Percentiles rank a stretch among this genome's conserved stretches.
Conservation (phyloP, 2,888 invertebrate genomes). For the Oeneis ivallda region DNA sequence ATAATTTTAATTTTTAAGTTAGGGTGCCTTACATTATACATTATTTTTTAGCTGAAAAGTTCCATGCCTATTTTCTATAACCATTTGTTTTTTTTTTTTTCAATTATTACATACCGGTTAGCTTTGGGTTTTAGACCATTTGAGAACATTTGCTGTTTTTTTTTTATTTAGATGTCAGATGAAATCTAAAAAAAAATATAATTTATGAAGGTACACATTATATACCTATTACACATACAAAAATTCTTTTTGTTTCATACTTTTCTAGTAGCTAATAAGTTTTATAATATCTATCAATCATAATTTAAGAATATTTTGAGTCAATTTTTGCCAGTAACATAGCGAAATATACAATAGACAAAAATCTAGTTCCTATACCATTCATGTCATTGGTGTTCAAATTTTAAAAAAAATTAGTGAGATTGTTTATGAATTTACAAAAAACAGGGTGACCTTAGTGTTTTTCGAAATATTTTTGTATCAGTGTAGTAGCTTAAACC, state of each 20-base stretch:
- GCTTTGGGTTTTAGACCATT: not conserved
- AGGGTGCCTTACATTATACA: constrained; percentile 27
- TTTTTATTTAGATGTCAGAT: not conserved
- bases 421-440: constrained; percentile 19
- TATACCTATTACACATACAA: not conserved
- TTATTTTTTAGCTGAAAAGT: not conserved
- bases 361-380: constrained; percentile 19
- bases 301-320: not conserved
- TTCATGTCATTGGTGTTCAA: constrained; percentile 9
- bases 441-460: constrained; percentile 14
- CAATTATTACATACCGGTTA: not conserved
- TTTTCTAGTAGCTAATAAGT: not conserved
- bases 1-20: constrained; percentile 2
- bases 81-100: not conserved
- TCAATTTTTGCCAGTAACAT: constrained; percentile 4
- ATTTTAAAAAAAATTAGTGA: constrained; percentile 4
- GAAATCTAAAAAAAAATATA: not conserved
- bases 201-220: not conserved
- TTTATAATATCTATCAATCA: not conserved
- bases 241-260: not conserved
- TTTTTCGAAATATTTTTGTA: constrained; percentile 12
- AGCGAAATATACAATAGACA: constrained; percentile 22
- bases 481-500: not conserved
- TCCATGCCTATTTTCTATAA: not conserved
- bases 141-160: not conserved